Conservation (phyloP, 2,888 invertebrate species). For the Carabus problematicus region DNA sequence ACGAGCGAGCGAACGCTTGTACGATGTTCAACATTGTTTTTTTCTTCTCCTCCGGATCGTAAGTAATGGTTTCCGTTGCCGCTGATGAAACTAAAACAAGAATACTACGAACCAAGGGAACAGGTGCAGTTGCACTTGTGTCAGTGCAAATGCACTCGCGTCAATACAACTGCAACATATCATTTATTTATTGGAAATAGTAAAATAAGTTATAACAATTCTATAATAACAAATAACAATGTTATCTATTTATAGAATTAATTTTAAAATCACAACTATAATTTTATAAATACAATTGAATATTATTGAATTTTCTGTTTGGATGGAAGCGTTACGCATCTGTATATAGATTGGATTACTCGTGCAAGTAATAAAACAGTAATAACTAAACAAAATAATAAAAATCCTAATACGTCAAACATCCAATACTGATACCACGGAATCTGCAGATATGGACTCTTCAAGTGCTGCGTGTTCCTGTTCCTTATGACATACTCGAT, state of each 20-base stretch:
- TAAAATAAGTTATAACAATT: too few relatives aligned
- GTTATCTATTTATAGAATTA: too few relatives aligned
- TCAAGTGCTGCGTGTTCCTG: conserved; percentile 59
- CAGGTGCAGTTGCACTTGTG: conserved; percentile 4
- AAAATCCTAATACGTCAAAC: conserved; percentile 53
- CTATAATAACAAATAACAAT: too few relatives aligned
- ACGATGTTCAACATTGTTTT: background rate
- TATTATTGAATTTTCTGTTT: too few relatives aligned
- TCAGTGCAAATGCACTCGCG: background rate
- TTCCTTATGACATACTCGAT: conserved; percentile 64
- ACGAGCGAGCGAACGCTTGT: too few relatives aligned
- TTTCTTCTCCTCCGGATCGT: background rate
- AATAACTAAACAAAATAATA: conserved; percentile 4
- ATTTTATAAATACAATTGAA: too few relatives aligned
- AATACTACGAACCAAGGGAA: background rate
- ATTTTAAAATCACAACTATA: too few relatives aligned
- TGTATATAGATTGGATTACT: too few relatives aligned
- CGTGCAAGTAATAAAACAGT: too few relatives aligned
- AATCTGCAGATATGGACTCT: conserved; percentile 58
- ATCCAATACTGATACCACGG: conserved; percentile 58
- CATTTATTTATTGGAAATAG: too few relatives aligned
- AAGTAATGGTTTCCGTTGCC: conserved; percentile 15
- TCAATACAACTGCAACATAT: too few relatives aligned
- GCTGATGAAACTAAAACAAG: background rate
- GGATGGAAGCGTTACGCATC: too few relatives aligned